Base-by-base conservation (phyloP, 1,140 invertebrate genomes). In the Pollicipes pollicipes region DNA sequence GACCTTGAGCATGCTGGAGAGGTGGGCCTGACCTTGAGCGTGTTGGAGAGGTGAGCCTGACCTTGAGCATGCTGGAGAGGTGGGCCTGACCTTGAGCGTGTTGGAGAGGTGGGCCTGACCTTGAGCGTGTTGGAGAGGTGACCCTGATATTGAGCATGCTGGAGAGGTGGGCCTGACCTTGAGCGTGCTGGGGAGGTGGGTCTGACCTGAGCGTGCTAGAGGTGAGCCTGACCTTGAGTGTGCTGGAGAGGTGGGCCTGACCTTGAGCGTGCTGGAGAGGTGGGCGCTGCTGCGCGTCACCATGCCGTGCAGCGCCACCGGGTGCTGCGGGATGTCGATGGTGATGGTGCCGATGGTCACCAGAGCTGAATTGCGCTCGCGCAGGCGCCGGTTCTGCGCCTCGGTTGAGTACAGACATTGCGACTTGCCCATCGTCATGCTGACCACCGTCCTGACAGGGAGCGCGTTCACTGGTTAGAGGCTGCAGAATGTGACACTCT, bases 271-370 rank as follows among this genome's bases (percentile, higher is more conserved):
- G n/a, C 89, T 92, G 24, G 90, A 93, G 3, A 98, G 82, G 77
- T 96, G 91, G 76, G 93, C 90, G 70, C 91, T 93, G 66, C 93
- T 91, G 75, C 95, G 84, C 0, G 94, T 95, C 87, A 98, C 94
- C 91, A 98, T 96, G 68, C 93, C 93, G 79, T 98, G 95, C 70
- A 98, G 81, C 32, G 91, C 93, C 0, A 97, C 92, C 0, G 95
- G 95, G 83, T 97, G 95, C 78, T 97, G 94, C 2, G 95, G 95
- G 77, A 98, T 95, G 78, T 97, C 92, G 69, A 97, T 88, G 74
- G 91, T 87, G 0, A 97, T 89, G 37, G 89, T 87, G 0, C 94
- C 94, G 68, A 97, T 85, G 8, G 90, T 92, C 0, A 95, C 78
- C 68, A 97, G 81, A 17, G 89, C 91, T 31, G 90, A 92, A 77